Evolutionary conservation across 2,888 invertebrate species (phyloP).

Genomic region (Flexamia atlantica): DNA sequence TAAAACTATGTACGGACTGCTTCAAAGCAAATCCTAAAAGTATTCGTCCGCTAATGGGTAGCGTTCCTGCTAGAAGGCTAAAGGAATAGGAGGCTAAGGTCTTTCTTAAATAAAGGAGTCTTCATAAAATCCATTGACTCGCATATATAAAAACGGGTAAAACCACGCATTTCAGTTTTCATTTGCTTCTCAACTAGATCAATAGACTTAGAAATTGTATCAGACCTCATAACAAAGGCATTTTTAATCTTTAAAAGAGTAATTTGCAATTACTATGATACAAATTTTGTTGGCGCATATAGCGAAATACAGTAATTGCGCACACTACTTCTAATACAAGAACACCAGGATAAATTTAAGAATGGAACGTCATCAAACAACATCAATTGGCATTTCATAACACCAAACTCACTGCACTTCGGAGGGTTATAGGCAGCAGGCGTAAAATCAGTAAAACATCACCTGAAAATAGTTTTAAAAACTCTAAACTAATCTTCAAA

Average conservation of each 20-base stretch:
- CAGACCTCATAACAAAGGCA: constrained; percentile 70
- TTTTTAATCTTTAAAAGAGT: constrained; percentile 72
- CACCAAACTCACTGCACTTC: constrained; percentile 70
- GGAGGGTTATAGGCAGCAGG: constrained; percentile 72
- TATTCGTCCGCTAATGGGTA: background rate
- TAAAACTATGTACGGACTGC: constrained; percentile 64
- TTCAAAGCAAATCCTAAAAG: constrained; percentile 15
- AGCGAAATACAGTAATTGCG: constrained; percentile 15
- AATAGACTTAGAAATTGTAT: constrained; percentile 71
- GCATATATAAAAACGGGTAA: constrained; percentile 43
- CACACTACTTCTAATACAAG: background rate
- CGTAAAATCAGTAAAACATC: constrained; percentile 71
- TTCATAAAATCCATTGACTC: constrained; percentile 23
- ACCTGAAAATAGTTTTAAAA: constrained; percentile 69
- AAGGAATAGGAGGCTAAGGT: constrained; percentile 46
- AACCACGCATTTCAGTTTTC: constrained; percentile 70
- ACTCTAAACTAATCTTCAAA: constrained; percentile 70
- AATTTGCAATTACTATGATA: constrained; percentile 68
- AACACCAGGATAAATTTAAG: background rate
- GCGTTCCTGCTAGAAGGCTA: constrained; percentile 65
- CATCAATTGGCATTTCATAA: constrained; percentile 61
- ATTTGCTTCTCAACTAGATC: constrained; percentile 71
- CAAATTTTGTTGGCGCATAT: constrained; percentile 71
- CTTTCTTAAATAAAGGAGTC: constrained; percentile 66
- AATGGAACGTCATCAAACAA: constrained; percentile 61